Evolutionary conservation across 2,888 invertebrate species (phyloP).

Genomic region (Timema podura): DNA sequence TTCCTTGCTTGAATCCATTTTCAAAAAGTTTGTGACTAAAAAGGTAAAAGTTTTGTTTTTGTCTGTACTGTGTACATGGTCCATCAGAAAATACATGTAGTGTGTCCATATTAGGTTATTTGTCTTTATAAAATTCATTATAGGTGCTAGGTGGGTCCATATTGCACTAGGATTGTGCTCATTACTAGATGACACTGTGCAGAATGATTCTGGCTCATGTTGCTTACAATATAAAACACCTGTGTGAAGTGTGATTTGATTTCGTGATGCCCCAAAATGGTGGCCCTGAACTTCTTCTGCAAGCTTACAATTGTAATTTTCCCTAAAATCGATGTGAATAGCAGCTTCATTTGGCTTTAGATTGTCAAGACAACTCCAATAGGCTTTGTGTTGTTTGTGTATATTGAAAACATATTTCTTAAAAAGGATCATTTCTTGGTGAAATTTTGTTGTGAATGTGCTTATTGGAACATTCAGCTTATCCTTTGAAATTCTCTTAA

Average conservation of each 20-base stretch:
- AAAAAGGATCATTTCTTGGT: slow-evolving; percentile 5
- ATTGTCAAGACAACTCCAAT: slow-evolving; percentile 2
- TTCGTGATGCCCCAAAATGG: slow-evolving; percentile 20
- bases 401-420: slow-evolving; percentile 20
- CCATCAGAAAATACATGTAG: slow-evolving; percentile 4
- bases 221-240: slow-evolving; percentile 8
- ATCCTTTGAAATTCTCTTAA: slow-evolving; percentile 9
- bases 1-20: too few species aligned
- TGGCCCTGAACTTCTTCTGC: slow-evolving; percentile 18
- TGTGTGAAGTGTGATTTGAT: slow-evolving; percentile 18
- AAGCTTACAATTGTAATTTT: slow-evolving; percentile 21
- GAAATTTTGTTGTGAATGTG: slow-evolving; percentile 9
- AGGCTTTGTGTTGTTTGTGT: slow-evolving; percentile 13
- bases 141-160: neutral
- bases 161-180: slow-evolving; percentile 1
- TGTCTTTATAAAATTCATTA: neutral
- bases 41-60: slow-evolving; percentile 10
- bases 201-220: neutral
- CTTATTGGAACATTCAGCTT: neutral
- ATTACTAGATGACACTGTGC: slow-evolving; percentile 3
- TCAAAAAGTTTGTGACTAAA: slow-evolving; percentile 2
- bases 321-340: slow-evolving; percentile 20
- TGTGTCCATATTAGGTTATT: neutral
- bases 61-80: slow-evolving; percentile 7
- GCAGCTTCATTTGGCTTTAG: slow-evolving; percentile 16